phyloP scores from a whole-genome alignment of 2,113 vertebrate genomes.

The Corythornis cristatus region DNA sequence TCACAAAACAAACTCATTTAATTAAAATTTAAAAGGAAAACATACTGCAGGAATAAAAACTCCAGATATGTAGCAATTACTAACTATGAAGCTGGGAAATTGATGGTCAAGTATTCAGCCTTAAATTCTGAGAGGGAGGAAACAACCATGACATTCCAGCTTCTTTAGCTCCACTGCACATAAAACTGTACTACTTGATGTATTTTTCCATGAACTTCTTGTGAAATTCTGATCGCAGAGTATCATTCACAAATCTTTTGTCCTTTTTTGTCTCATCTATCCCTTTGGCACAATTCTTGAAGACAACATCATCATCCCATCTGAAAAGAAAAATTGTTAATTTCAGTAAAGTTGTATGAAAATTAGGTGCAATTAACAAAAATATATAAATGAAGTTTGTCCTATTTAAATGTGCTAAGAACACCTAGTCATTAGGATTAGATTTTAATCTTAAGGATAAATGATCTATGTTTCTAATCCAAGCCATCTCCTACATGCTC shows the following conservation, averaged over 20 bases:
- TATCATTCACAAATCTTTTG: conserved; percentile 97
- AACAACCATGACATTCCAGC: neutral
- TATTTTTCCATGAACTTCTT: conserved; percentile 99
- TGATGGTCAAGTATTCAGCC: neutral
- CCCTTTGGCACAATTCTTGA: conserved; percentile 99
- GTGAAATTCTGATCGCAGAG: conserved; percentile 90
- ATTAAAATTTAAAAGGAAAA: conserved; percentile 37
- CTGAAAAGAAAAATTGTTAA: conserved; percentile 66
- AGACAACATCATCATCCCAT: conserved; percentile 99
- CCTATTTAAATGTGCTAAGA: neutral
- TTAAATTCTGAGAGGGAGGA: neutral
- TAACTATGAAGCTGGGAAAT: neutral
- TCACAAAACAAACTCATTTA: neutral
- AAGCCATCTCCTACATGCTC: neutral
- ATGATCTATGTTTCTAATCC: neutral
- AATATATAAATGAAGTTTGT: neutral
- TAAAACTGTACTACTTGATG: conserved; percentile 88
- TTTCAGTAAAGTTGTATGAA: neutral
- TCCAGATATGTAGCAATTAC: neutral
- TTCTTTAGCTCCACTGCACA: conserved; percentile 43
- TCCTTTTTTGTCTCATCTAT: conserved; percentile 93
- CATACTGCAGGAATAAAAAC: conserved; percentile 26
- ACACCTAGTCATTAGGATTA: neutral
- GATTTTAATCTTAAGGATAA: neutral
- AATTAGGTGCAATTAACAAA: neutral